phyloP scores from a whole-genome alignment of 64 coral and sea anemone species.

The Stichodactyla mertensii region DNA sequence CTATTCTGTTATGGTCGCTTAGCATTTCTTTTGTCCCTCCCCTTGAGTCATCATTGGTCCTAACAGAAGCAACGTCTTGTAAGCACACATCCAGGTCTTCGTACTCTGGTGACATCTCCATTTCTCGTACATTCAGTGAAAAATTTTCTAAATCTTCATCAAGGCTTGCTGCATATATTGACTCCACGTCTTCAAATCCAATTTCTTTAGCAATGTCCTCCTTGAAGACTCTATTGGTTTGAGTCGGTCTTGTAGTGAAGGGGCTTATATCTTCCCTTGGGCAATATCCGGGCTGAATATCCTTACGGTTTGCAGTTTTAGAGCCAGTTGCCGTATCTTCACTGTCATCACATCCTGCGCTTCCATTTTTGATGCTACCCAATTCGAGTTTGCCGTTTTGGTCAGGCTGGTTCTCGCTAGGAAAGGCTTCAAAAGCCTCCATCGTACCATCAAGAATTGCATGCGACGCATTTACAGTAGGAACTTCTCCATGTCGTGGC shows the following conservation, averaged over 20 bases:
- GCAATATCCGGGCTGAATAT: neutral
- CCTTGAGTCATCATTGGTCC: neutral
- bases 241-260: neutral
- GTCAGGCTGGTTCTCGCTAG: no score
- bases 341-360: no score
- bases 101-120: neutral
- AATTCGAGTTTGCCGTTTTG: no score
- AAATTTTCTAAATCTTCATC: neutral
- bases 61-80: neutral
- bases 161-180: slow-evolving; percentile 1
- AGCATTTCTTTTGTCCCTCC: neutral
- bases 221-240: neutral
- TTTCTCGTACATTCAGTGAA: neutral
- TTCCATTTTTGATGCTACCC: no score
- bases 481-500: neutral
- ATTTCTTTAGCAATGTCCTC: neutral
- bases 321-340: no score
- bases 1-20: neutral
- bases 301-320: no score
- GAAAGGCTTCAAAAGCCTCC: no score
- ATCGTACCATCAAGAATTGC: neutral
- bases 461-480: neutral
- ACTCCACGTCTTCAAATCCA: neutral
- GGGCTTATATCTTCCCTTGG: neutral
- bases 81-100: neutral